phyloP scores from a whole-genome alignment of 2,888 invertebrate species.

The Dynastes grantii region DNA sequence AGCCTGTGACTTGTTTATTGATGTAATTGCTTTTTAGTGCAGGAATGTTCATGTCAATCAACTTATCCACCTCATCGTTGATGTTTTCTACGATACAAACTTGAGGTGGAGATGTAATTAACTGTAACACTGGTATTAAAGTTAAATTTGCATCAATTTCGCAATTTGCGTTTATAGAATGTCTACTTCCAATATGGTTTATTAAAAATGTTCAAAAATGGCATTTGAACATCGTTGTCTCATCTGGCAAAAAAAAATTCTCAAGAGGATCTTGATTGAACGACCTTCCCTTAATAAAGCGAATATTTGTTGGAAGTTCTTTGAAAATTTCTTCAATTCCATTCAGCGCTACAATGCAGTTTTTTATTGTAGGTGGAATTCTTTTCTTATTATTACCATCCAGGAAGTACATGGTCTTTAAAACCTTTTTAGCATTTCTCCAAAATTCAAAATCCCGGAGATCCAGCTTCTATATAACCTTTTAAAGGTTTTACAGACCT shows the following conservation, averaged over 20 bases:
- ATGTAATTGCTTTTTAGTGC: not conserved
- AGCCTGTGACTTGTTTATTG: not conserved
- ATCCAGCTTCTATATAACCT: not conserved
- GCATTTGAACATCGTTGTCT: constrained; percentile 11
- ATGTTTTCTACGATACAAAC: not conserved
- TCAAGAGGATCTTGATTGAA: constrained; percentile 54
- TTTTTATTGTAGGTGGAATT: too few species aligned
- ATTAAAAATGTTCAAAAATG: constrained; percentile 38
- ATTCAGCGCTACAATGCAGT: constrained; percentile 14
- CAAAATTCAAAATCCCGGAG: constrained; percentile 16
- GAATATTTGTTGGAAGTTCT: constrained; percentile 20
- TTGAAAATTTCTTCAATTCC: constrained; percentile 32
- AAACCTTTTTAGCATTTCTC: not conserved
- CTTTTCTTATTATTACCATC: too few species aligned
- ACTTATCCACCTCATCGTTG: not conserved
- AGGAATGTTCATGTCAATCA: not conserved
- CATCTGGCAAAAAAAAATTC: constrained; percentile 53
- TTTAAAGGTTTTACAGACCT: constrained; percentile 20
- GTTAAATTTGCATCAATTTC: not conserved
- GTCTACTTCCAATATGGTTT: constrained; percentile 45
- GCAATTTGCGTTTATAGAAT: constrained; percentile 52
- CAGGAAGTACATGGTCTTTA: not conserved
- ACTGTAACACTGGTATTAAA: not conserved
- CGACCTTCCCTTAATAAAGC: constrained; percentile 4
- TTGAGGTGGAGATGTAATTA: not conserved